Evolutionary conservation across 1,140 invertebrate genomes (phyloP).

Genomic region (Bradynema listronoti): DNA sequence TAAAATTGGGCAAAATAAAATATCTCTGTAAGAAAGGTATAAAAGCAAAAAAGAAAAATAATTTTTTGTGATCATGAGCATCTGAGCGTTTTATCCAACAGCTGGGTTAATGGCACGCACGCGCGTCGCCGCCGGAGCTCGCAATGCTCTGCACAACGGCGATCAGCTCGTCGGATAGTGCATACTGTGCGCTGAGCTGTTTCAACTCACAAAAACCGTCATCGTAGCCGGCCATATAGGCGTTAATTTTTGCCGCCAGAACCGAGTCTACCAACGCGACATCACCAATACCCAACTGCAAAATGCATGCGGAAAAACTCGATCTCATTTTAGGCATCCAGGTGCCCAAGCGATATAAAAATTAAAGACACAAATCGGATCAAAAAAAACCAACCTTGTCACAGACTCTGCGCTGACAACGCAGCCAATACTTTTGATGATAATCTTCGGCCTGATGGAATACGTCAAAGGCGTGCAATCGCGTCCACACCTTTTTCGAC

Average conservation of each 20-base stretch:
- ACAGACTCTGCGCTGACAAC: constrained; percentile 42
- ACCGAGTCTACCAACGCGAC: constrained; percentile 43
- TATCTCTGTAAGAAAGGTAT: no score
- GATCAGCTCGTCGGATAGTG: constrained; percentile 32
- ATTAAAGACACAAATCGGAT: neutral
- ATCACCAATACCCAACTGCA: constrained; percentile 44
- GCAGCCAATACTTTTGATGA: constrained; percentile 50
- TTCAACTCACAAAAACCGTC: constrained; percentile 45
- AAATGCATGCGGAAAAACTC: constrained; percentile 10
- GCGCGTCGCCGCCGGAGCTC: constrained; percentile 33
- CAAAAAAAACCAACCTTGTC: constrained; percentile 31
- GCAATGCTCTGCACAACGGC: constrained; percentile 45
- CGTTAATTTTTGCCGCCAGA: constrained; percentile 51
- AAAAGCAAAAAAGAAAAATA: no score
- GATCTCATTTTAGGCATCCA: neutral
- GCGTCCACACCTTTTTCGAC: constrained; percentile 43
- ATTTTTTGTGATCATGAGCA: no score
- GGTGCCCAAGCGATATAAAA: no score
- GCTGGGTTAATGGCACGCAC: constrained; percentile 12
- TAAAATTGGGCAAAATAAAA: no score
- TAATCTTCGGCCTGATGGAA: constrained; percentile 57
- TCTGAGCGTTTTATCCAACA: no score
- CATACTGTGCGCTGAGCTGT: constrained; percentile 39
- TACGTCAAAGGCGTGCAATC: constrained; percentile 45
- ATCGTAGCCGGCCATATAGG: constrained; percentile 45